These are phyloP conservation scores for Mactra quadrangularis DNA, from an alignment of 1,140 invertebrate species.

Conservation along the genomic window DNA sequence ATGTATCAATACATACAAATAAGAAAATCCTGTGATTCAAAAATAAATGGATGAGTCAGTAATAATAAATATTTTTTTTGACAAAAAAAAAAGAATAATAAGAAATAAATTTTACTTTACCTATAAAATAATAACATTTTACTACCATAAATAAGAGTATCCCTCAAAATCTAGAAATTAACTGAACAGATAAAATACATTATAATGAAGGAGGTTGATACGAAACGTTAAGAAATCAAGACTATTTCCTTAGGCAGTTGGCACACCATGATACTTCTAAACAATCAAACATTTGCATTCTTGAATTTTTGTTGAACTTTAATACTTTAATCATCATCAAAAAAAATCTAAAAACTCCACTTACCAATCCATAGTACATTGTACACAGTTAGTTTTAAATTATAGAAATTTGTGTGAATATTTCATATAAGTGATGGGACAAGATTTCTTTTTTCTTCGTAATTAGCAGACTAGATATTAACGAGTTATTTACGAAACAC, in stretches of 20 bases:
- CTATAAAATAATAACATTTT: constrained; percentile 11
- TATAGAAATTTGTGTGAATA: too few species aligned
- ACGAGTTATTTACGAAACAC: too few species aligned
- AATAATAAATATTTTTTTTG: too few species aligned
- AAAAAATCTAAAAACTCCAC: neutral
- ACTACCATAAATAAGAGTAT: neutral
- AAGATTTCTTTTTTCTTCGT: too few species aligned
- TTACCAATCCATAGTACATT: neutral
- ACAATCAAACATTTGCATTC: constrained; percentile 18
- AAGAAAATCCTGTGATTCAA: too few species aligned
- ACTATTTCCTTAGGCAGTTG: constrained; percentile 27
- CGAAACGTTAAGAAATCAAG: neutral
- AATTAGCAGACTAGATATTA: too few species aligned
- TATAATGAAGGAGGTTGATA: constrained; percentile 12
- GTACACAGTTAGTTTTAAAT: neutral
- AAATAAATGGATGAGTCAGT: too few species aligned
- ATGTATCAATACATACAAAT: too few species aligned
- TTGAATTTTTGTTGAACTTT: constrained; percentile 3
- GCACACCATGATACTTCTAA: constrained; percentile 24
- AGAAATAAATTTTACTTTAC: constrained; percentile 15
- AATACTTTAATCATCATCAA: constrained; percentile 25
- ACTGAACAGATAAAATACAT: constrained; percentile 40
- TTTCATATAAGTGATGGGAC: too few species aligned
- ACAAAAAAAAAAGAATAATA: neutral
- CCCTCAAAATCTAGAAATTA: constrained; percentile 6